Evolutionary conservation across 2,888 invertebrate species (phyloP), one percentile per base, ranked within the genome.

Genomic region (Quadriops clusia): DNA sequence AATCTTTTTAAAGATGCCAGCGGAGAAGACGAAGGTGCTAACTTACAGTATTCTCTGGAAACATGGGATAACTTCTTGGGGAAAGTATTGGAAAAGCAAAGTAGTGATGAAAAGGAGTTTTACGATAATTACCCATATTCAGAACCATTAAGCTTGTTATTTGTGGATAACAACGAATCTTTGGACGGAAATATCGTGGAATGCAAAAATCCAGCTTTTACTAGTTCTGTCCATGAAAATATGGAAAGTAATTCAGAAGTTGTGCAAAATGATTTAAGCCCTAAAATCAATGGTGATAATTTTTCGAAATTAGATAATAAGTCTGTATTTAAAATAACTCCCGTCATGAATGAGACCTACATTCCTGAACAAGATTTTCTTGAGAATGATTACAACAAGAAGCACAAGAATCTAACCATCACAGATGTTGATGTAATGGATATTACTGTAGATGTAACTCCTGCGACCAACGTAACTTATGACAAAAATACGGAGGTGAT

Each of bases 51-150:
- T 43, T 61, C 60, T 0, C 39, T 61, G 28, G 61, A 62, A 40
- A 60, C 60, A 1, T 62, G 62, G 62, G 58, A 61, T 44, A 57
- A 56, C 37, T 61, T 61, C 40, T 39, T 62, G 22, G 58, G 55
- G 12, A 52, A 53, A 28, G 51, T 57, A 14, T 50, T 60, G 18
- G 55, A 59, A 36, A 45, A 49, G 28, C 54, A 51, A 30, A 44
- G 46, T 9, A 39, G 40, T 23, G 44, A 39, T 14, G 27, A 33
- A 5, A 14, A 35, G 16, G 48, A 50, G 31, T 43, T 50, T 14
- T 54, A 55, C 22, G 51, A 50, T 30, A 53, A 51, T 37, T 53
- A 55, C 33, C n/a, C n/a, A n/a, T 42, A 45, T 15, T 50, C 51
- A 3, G 56, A 58, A 38, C 56, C 56, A 3, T 50, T 52, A 34